These are phyloP conservation scores for Schizaphis graminum DNA, from an alignment of 2,888 invertebrate species.

Conservation along the genomic window DNA sequence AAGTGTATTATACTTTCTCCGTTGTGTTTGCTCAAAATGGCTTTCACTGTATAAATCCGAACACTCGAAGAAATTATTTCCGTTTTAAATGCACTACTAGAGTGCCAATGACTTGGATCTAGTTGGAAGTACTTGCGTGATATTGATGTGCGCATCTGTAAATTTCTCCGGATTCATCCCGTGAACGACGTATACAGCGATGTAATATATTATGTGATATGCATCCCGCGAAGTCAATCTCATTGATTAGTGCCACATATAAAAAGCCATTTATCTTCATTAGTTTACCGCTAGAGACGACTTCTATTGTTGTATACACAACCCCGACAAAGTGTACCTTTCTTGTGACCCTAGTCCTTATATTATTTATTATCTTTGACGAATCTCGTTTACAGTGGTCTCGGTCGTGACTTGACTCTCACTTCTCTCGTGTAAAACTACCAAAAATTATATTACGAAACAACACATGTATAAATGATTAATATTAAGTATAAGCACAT, in stretches of 20 bases:
- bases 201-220: not conserved
- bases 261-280: not conserved
- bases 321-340: not conserved
- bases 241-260: not conserved
- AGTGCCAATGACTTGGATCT: conserved; percentile 35
- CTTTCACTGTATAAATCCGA: conserved; percentile 40
- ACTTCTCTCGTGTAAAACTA: conserved; percentile 23
- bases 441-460: conserved; percentile 45
- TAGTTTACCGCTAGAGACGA: not conserved
- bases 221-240: not conserved
- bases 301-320: not conserved
- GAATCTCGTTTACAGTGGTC: not conserved
- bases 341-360: not conserved
- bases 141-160: not conserved
- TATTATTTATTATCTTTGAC: not conserved
- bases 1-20: conserved; percentile 46
- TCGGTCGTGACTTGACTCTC: conserved; percentile 52
- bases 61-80: conserved; percentile 44
- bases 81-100: conserved; percentile 5
- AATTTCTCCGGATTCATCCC: conserved; percentile 21
- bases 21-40: conserved; percentile 33
- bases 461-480: not conserved
- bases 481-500: not conserved
- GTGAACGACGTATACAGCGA: not conserved
- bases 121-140: not conserved